These are phyloP conservation scores for Muscicapa striata DNA, from an alignment of 2,797 vertebrate species.

Conservation along the genomic window DNA sequence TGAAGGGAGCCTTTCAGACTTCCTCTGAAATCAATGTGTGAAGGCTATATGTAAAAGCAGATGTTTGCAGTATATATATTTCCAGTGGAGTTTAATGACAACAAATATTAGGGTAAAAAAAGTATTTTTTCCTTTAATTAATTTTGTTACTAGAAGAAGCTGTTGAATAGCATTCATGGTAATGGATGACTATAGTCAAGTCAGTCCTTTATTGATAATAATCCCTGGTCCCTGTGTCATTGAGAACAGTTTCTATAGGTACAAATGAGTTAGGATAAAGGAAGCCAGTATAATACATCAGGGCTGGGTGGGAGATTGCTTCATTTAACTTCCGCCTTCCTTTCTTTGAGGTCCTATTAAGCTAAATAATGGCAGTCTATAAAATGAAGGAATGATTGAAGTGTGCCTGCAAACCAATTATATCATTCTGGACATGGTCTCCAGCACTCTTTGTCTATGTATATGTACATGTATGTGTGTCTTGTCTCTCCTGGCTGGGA, in stretches of 20 bases:
- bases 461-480: not conserved
- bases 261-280: constrained; percentile 44
- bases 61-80: not conserved
- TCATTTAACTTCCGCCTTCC: constrained; percentile 61
- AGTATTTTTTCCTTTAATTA: not conserved
- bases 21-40: constrained; percentile 9
- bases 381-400: constrained; percentile 44
- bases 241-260: constrained; percentile 63
- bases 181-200: constrained; percentile 14
- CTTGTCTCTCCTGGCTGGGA: not conserved
- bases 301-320: constrained; percentile 55
- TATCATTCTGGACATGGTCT: not conserved
- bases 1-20: constrained; percentile 16
- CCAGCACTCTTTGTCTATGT: not conserved
- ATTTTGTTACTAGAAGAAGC: not conserved
- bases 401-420: constrained; percentile 28
- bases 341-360: constrained; percentile 64
- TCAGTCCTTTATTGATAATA: constrained; percentile 44
- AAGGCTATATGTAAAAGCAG: constrained; percentile 26
- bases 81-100: not conserved
- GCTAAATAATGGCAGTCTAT: constrained; percentile 45
- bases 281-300: constrained; percentile 28
- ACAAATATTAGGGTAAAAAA: not conserved
- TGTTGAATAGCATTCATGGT: constrained; percentile 23
- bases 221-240: constrained; percentile 18